Base-by-base conservation (phyloP, 2,888 invertebrate genomes). In the Lamproptera curius region DNA sequence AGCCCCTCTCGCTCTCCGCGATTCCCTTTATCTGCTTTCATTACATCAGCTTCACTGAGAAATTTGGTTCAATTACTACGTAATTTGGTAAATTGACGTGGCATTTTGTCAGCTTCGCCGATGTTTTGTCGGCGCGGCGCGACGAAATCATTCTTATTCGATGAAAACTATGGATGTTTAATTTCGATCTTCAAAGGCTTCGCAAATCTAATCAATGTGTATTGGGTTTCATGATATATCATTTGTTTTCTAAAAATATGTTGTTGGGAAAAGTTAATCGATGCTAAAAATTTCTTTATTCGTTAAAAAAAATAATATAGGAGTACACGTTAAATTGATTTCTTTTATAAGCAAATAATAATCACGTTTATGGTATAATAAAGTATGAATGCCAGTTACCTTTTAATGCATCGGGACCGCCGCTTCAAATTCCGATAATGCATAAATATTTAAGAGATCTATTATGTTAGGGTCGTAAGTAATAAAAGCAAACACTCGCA, bases 51-150 rank as follows among this genome's bases (percentile, higher is more conserved):
- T 80, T 80, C 79, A 73, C 73, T 73, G 70, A 67, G 75, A 76
- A 80, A 77, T 79, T 81, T 69, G 72, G 76, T 80, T 81, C 80
- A 80, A 82, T 83, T 82, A 81, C 78, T 71, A 63, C 62, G 74
- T 78, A 80, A 82, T 82, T 82, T 76, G 70, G 71, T 69, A 74
- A 77, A 80, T 81, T 75, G 80, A 75, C 71, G 69, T 69, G 72
- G 79, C 75, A 76, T 80, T 82, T 77, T 77, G 71, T 78, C 73
- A 76, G 81, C 76, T 82, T 82, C 79, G 61, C 60, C 55, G 64
- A 61, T 67, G 65, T 73, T 72, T 71, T 67, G 65, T 71, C 68
- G 64, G 11, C 4, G 28, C 28, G 54, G 61, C 59, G 58, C 59
- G 56, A 63, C 53, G 53, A 55, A 58, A 53, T 40, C 46, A n/a